Evolutionary conservation across 1,140 invertebrate species (phyloP).

Genomic region (Calosoma granatense): DNA sequence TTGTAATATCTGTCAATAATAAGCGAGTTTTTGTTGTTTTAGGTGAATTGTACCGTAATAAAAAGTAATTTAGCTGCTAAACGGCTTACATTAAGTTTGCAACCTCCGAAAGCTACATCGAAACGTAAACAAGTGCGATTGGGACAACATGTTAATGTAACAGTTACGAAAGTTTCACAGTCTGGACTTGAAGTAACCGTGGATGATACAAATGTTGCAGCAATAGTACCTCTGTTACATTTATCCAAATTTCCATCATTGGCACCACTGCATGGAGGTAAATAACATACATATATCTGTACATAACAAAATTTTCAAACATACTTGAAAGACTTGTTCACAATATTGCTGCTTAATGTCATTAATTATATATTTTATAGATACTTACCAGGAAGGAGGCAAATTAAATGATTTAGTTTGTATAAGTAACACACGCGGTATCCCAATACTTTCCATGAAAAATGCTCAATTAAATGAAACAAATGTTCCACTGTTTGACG

Average conservation of each 20-base stretch:
- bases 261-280: background rate
- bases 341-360: slow-evolving; percentile 10
- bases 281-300: background rate
- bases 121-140: slow-evolving; percentile 16
- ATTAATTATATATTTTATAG: slow-evolving; percentile 5
- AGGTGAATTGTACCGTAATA: background rate
- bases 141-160: slow-evolving; percentile 30
- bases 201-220: slow-evolving; percentile 23
- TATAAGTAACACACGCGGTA: background rate
- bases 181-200: slow-evolving; percentile 33
- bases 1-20: background rate
- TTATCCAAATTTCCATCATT: slow-evolving; percentile 27
- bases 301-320: background rate
- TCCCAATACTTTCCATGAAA: slow-evolving; percentile 5
- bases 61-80: background rate
- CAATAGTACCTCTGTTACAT: slow-evolving; percentile 30
- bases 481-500: slow-evolving; percentile 16
- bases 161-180: slow-evolving; percentile 25
- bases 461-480: slow-evolving; percentile 9
- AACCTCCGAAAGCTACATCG: background rate
- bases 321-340: background rate
- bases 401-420: slow-evolving; percentile 13
- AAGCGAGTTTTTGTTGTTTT: slow-evolving; percentile 12
- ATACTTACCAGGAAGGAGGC: background rate
- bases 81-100: background rate